A percentile compares a stretch with the other conserved stretches of the same genome.
These are phyloP conservation scores for Macrobrachium nipponense DNA, from an alignment of 1,140 invertebrate species.

Conservation along the genomic window DNA sequence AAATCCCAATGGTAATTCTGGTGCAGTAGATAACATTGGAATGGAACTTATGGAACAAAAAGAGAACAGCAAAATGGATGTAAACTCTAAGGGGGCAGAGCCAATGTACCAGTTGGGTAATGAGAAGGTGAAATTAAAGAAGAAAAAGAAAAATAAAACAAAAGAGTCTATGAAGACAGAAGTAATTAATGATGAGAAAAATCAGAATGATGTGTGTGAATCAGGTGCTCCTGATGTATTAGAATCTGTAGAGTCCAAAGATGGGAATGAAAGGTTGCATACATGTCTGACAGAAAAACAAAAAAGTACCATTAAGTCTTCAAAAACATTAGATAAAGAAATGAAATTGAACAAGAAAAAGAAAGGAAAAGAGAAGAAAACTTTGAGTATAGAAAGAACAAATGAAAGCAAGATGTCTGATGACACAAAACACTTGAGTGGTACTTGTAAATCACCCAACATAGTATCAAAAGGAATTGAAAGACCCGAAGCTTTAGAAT, in stretches of 20 bases:
- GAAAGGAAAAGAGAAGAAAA: background rate
- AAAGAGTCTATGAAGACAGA: background rate
- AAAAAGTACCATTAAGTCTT: too few relatives aligned
- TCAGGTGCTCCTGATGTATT: background rate
- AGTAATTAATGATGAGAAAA: too few relatives aligned
- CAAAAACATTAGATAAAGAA: background rate
- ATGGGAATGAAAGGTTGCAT: too few relatives aligned
- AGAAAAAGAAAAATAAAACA: background rate
- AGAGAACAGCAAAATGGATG: background rate
- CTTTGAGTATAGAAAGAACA: background rate
- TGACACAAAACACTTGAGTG: too few relatives aligned
- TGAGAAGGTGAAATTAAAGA: conserved; percentile 5
- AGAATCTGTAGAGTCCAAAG: background rate
- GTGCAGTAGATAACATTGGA: too few relatives aligned
- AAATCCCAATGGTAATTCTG: background rate
- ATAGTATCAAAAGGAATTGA: too few relatives aligned
- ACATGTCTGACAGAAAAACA: too few relatives aligned
- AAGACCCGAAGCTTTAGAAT: too few relatives aligned
- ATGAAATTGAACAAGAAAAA: conserved; percentile 9
- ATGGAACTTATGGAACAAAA: too few relatives aligned
- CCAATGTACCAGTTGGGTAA: background rate
- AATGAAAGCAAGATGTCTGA: too few relatives aligned
- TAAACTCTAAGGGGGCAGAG: background rate
- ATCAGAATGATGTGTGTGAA: background rate
- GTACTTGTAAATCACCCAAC: too few relatives aligned